phyloP scores from a whole-genome alignment of 1,140 invertebrate genomes.

The Galendromus occidentalis region DNA sequence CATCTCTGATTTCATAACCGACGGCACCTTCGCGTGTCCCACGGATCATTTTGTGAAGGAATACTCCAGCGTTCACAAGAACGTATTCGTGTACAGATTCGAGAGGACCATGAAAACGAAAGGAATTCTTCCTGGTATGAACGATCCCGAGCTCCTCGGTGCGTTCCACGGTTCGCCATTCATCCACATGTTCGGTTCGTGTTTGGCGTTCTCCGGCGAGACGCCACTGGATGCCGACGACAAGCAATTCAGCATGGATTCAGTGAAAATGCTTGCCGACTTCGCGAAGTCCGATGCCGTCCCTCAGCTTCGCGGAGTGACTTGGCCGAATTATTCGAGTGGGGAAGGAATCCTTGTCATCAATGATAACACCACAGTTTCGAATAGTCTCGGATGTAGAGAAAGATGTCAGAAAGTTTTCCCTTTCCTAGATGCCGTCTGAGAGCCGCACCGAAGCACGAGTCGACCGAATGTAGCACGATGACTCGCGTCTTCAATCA shows the following conservation, averaged over 20 bases:
- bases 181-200: background rate
- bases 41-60: background rate
- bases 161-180: background rate
- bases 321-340: background rate
- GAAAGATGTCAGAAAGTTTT: background rate
- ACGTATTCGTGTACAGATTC: background rate
- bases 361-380: background rate
- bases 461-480: too few species aligned
- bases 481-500: too few species aligned
- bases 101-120: background rate
- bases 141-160: background rate
- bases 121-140: background rate
- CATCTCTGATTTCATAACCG: background rate
- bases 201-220: background rate
- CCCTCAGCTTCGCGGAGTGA: background rate
- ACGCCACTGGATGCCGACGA: background rate
- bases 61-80: background rate
- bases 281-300: background rate
- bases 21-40: background rate
- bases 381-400: background rate
- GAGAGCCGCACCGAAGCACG: too few species aligned
- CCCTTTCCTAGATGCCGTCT: background rate
- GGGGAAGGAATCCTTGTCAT: background rate
- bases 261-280: background rate
- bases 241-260: background rate